Evolutionary conservation across 2,888 invertebrate genomes (phyloP), one percentile per base, ranked within the genome.

Genomic region (Dicyrtoma fusca): DNA sequence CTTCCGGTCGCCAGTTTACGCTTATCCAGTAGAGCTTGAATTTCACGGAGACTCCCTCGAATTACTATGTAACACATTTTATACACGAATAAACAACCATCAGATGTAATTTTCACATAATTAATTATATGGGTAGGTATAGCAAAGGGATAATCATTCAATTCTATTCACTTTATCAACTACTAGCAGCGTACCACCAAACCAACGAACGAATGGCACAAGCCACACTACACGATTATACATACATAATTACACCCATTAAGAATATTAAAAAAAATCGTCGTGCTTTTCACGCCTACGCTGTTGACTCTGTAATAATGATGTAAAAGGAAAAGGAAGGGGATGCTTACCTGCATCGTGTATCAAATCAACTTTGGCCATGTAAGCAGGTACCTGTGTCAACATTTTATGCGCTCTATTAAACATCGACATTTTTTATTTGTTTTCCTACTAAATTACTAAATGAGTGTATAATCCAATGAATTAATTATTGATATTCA

Each of bases 281-380:
- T n/a, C n/a, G 34, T 34, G 8, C 34, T 34, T 34, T 34, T 34
- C 4, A 34, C 34, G 34, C 34, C 8, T 8, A 34, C 34, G 8
- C 34, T 34, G 8, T 26, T 14, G 5, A 55, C 10, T 14, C 44
- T 68, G 10, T 13, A 68, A 25, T 23, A 17, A n/a, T 53, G 14
- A 21, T 26, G 26, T 14, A 55, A 23, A 5, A 5, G 34, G 34
- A 34, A 5, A 21, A 14, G 26, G 1, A 55, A 23, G 3, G 3
- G 34, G 34, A 34, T 88, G 2, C 91, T 89, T 88, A 4, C 91
- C 91, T 0, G 92, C 90, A 59, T 89, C 89, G 82, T 94, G 93
- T 0, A 92, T 86, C 53, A 90, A 87, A 63, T 90, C 88, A 74
- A 93, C 92, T 84, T 90, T 91, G 1, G 88, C 87, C 85, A 93